Percentiles rank a stretch among this genome's conserved stretches.
Evolutionary conservation across 2,113 vertebrate genomes (phyloP).

Genomic region (Melozone crissalis): DNA sequence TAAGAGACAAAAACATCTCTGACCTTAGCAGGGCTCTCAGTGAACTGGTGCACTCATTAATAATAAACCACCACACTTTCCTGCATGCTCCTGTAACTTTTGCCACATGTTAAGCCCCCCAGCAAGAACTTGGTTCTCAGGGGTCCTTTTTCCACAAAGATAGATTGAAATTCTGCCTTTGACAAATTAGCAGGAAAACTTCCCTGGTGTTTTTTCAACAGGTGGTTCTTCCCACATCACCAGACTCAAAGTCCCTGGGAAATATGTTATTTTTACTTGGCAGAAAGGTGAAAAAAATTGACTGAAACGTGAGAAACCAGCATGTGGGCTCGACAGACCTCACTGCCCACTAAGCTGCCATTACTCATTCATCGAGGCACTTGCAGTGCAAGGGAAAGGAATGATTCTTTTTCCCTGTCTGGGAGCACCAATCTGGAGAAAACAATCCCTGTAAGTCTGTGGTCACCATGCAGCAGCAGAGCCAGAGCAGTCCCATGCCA

Average conservation of each 20-base stretch:
- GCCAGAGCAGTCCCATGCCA: background rate
- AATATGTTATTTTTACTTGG: background rate
- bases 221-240: constrained; percentile 33
- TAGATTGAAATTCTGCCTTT: background rate
- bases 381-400: background rate
- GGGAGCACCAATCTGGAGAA: background rate
- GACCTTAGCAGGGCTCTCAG: background rate
- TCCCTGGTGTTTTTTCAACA: constrained; percentile 1
- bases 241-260: background rate
- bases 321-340: background rate
- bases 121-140: background rate
- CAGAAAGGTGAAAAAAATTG: background rate
- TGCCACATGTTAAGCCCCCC: background rate
- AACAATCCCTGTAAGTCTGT: background rate
- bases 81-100: background rate
- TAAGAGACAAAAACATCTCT: background rate
- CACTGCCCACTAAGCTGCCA: background rate
- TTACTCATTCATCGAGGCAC: background rate
- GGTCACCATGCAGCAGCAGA: background rate
- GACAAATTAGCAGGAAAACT: constrained; percentile 9
- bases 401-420: background rate
- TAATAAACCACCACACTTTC: background rate
- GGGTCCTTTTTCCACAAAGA: background rate
- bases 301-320: background rate
- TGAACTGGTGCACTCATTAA: background rate